Conservation (phyloP, 2,888 invertebrate species). For the Desoria tigrina region DNA sequence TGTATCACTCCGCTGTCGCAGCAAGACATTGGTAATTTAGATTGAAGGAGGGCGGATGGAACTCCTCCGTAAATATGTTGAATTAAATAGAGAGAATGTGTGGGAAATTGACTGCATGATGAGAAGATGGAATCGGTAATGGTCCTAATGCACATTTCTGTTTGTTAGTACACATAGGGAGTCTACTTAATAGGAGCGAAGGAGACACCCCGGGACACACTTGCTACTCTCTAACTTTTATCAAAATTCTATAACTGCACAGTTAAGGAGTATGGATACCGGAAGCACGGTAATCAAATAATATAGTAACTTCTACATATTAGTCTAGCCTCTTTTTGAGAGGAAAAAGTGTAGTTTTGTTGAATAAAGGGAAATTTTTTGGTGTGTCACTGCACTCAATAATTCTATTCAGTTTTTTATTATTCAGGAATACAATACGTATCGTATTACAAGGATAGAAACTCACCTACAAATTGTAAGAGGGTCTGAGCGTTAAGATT, state of each 20-base stretch:
- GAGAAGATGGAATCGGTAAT: conserved; percentile 26
- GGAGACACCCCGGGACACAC: conserved; percentile 13
- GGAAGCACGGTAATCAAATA: conserved; percentile 41
- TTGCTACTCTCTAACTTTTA: not conserved
- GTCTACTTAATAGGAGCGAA: conserved; percentile 12
- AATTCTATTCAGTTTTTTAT: not conserved
- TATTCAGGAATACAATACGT: not conserved
- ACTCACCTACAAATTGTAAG: too few relatives aligned
- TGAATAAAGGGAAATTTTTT: conserved; percentile 16
- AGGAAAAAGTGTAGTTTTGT: conserved; percentile 1
- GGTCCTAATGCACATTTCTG: not conserved
- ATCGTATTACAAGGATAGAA: too few relatives aligned
- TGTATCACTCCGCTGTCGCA: not conserved
- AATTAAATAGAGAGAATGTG: not conserved
- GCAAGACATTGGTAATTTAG: conserved; percentile 1
- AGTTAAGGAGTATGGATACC: conserved; percentile 28
- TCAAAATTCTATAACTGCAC: conserved; percentile 19
- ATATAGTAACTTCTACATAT: conserved; percentile 14
- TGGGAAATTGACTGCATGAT: conserved; percentile 14
- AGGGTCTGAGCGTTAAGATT: too few relatives aligned
- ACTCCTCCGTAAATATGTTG: not conserved
- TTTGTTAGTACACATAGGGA: conserved; percentile 12
- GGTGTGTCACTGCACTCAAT: conserved; percentile 29
- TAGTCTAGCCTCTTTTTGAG: not conserved
- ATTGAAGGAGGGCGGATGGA: not conserved